Conservation (phyloP, 2,797 vertebrate species). For the Tokudaia muenninki region DNA sequence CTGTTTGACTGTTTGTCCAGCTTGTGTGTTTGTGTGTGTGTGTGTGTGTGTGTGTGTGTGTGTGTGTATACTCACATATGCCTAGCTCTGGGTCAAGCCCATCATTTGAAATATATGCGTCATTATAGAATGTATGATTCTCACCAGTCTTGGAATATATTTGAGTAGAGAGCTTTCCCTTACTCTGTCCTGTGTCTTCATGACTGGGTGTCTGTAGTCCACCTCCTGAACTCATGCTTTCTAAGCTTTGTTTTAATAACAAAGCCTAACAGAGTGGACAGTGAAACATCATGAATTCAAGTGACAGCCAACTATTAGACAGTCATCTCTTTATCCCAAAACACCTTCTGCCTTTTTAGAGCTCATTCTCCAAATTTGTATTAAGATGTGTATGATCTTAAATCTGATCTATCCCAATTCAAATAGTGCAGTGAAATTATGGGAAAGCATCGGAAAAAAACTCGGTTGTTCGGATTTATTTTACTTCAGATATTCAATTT, state of each 20-base stretch:
- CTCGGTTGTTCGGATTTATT: constrained; percentile 66
- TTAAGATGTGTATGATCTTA: constrained; percentile 75
- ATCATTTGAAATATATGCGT: constrained; percentile 14
- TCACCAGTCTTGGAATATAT: constrained; percentile 5
- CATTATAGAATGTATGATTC: constrained; percentile 47
- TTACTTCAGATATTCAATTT: constrained; percentile 74
- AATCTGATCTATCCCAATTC: constrained; percentile 79
- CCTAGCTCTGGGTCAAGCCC: background rate
- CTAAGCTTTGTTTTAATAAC: constrained; percentile 61
- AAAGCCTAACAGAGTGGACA: constrained; percentile 34
- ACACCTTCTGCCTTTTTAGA: constrained; percentile 52
- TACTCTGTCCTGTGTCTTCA: background rate
- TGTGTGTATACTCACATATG: background rate
- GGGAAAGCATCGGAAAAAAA: constrained; percentile 61
- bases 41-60: background rate
- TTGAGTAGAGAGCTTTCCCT: background rate
- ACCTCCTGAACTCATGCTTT: constrained; percentile 37
- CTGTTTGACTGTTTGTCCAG: background rate
- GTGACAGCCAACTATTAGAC: constrained; percentile 61
- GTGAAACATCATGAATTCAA: constrained; percentile 61
- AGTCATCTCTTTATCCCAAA: constrained; percentile 43
- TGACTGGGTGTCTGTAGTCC: background rate
- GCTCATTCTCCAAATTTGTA: constrained; percentile 73
- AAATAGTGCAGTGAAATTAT: constrained; percentile 71
- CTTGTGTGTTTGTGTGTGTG: background rate